Evolutionary conservation across 2,888 invertebrate genomes (phyloP), one percentile per base, ranked within the genome.

Genomic region (Anthophora plumipes): DNA sequence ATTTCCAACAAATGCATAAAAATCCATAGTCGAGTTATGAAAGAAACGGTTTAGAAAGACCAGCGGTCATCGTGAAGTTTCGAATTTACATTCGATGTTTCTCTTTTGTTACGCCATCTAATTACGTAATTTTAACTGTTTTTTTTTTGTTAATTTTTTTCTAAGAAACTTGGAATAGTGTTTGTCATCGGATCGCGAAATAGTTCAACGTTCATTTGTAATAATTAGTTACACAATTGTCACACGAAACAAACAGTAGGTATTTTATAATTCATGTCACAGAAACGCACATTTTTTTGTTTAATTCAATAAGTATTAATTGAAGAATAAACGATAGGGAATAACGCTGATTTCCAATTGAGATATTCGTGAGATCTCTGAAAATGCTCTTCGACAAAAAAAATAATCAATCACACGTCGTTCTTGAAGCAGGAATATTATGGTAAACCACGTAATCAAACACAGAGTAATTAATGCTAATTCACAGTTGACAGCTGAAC

Each of bases 401-500:
- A 12, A 37, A 37, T 20, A n/a, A 64, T 43, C 39, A 39, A 17
- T 17, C 12, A 61, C 31, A 11, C 8, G 17, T 14, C 43, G n/a
- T n/a, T n/a, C n/a, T n/a, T n/a, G 37, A 41, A 43, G 1, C 5
- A 17, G 12, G 50, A 22, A 39, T 17, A 39, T 25, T n/a, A 12
- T 17, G 17, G 39, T 11, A 14, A 25, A 14, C 17, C 22, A 1
- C 8, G 22, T 39, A 52, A 60, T 25, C 39, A 60, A n/a, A 61
- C 50, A n/a, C 22, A 39, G 5, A 14, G 22, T 20, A 57, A 48
- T 70, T 6, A 41, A 41, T 43, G 61, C 37, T 71, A 63, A 71
- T 71, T 71, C 70, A 54, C 54, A 43, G 63, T 31, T 43, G 41
- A 11, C 52, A 52, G 43, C 12, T 54, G 25, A 31, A n/a, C 25